Evolutionary conservation across 1,140 invertebrate species (phyloP), one percentile per base, ranked within the genome.

Genomic region (Coenobita brevimanus): DNA sequence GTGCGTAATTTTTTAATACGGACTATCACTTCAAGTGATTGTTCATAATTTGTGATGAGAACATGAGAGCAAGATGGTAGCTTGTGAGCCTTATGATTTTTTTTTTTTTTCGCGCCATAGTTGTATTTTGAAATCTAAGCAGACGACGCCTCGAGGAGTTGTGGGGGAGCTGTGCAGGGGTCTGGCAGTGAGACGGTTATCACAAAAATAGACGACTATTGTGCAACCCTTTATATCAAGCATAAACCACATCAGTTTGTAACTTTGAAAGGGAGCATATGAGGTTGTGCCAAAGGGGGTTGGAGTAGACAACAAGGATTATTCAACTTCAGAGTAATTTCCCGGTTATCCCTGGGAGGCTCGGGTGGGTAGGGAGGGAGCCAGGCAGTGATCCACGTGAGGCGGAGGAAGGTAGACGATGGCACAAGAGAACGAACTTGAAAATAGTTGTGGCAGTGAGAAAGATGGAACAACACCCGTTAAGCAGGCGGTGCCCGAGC

Each of bases 321-420:
- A 76, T 41, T 10, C 46, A 50, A 46, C 27, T 76, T 24, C 15
- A 27, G 41, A 24, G 21, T 21, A 27, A 10, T 0, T 4, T 46
- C 21, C 15, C 21, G 17, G 2, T 6, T 8, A 0, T 27, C 73
- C 73, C 41, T 46, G 41, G 8, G n/a, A 8, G n/a, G 4, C 38
- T 43, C 46, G 36, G 17, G 36, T 4, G 3, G 73, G 17, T 17
- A 17, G 46, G 17, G 73, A 2, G 73, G 21, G 27, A 38, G 24
- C n/a, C 21, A 46, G 33, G 17, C 73, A 76, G 73, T 76, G 8
- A 24, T 24, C 73, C 73, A 76, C 73, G 73, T 76, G 73, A 76
- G 15, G 15, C 38, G 27, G n/a, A 6, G 3, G 4, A 13, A 24
- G 46, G 73, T 41, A 76, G 73, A 76, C 73, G 73, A 76, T 76